Evolutionary conservation across 2,888 invertebrate species (phyloP), one percentile per base, ranked within the genome.

Genomic region (Epirrita christyi): DNA sequence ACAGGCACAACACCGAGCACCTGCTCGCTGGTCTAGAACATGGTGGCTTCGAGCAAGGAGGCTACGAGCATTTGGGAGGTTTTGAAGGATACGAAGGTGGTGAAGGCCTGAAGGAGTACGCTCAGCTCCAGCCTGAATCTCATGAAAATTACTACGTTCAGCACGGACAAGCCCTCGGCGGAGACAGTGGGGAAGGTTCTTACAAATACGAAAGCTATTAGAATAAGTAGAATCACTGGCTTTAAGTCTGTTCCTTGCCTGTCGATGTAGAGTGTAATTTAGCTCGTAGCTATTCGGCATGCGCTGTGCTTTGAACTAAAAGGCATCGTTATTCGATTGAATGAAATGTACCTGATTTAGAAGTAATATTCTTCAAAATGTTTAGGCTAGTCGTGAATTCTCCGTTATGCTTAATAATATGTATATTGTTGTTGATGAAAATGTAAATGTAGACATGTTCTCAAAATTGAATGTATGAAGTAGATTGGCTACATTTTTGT

Each of bases 291-390:
- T 71, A 69, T 72, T 75, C 67, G 73, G 72, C 72, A 74, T 74
- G 71, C 67, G 68, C 72, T 70, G 63, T 76, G 72, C 70, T 55
- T 37, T 29, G 21, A 11, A 67, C 65, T 79, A 66, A 73, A 71
- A 69, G 61, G 63, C 65, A 72, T 75, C 63, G 64, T 70, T 56
- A 71, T 68, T 62, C 67, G 67, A 68, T 58, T 32, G 44, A 61
- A 69, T 62, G 67, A 74, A 77, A 82, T 72, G 91, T 91, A 91
- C 89, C 91, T 90, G 91, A 91, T 73, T 75, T 85, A 87, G 82
- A 69, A 73, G 72, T 80, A 21, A 3, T 79, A 75, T 76, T 73
- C 61, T 68, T 71, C 71, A 66, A 70, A 73, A 74, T 75, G 71
- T 75, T 74, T 75, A 74, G 73, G 67, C 57, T 68, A 73, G 70